Base-by-base conservation (phyloP, 2,888 invertebrate species). In the Limnephilus rhombicus region DNA sequence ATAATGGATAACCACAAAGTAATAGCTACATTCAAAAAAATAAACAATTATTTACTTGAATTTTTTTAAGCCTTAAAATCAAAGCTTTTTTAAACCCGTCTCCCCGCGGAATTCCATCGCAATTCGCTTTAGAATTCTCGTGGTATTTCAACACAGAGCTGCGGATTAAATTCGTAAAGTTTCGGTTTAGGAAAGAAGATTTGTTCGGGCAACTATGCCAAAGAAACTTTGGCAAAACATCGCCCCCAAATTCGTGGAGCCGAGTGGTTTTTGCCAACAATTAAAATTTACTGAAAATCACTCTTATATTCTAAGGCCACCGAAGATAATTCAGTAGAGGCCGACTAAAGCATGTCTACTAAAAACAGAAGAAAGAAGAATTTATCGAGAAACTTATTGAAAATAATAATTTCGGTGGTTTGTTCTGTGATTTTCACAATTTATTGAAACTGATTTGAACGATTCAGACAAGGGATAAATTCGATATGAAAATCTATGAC, bases 251-350 rank as follows among this genome's bases (percentile, higher is more conserved):
- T 68, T 68, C 83, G 24, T 24, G 12, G 24, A 83, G 83, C 37
- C 37, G 83, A 83, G 83, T 83, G 83, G 83, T 83, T 83, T 83
- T 68, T 83, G 37, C 83, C 18, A 83, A 83, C 83, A 83, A 37
- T 83, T 83, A 37, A 41, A 34, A 83, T 83, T 83, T 83, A 24
- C 83, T 37, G 83, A 3, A 83, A 83, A 83, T 83, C 83, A 37
- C 83, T 37, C 34, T 83, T 37, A 37, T 83, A 83, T 83, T 83
- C 9, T 24, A 37, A 83, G 37, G 24, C 37, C 2, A 41, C 37
- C 37, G 7, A n/a, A 68, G 68, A 9, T n/a, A 68, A 68, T 24
- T 68, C 68, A 0, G 68, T 9, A 2, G 24, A 68, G n/a, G 68
- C 68, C 24, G n/a, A 7, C 13, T 7, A 15, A 68, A 68, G 4